These are phyloP conservation scores for Myotis brandtii DNA, from an alignment of 2,113 vertebrate genomes.

Conservation along the genomic window DNA sequence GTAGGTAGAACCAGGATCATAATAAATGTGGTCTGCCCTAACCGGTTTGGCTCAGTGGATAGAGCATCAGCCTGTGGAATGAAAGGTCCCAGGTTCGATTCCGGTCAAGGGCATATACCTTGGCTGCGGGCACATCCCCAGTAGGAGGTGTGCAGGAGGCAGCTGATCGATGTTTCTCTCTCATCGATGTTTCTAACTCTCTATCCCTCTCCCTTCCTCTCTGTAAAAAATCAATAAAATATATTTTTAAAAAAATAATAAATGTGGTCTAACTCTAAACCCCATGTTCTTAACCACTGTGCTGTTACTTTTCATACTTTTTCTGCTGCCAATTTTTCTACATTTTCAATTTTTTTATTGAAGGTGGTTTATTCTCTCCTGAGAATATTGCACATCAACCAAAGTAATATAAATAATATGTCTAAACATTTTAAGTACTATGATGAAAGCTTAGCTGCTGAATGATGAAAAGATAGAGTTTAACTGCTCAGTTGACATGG, in stretches of 20 bases:
- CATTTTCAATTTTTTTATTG: background rate
- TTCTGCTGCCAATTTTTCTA: background rate
- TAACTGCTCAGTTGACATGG: background rate
- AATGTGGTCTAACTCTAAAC: background rate
- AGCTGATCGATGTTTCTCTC: too few relatives aligned
- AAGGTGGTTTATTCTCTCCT: constrained; percentile 54
- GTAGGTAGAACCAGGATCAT: background rate
- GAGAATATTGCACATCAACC: constrained; percentile 48
- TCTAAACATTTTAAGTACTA: constrained; percentile 65
- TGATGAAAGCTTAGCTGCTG: constrained; percentile 53
- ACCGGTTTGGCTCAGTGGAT: too few relatives aligned
- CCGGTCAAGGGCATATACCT: too few relatives aligned
- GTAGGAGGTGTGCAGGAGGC: too few relatives aligned
- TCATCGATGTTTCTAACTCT: too few relatives aligned
- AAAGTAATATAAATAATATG: constrained; percentile 58
- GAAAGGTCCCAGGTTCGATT: too few relatives aligned
- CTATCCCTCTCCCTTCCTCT: too few relatives aligned
- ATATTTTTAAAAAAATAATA: background rate
- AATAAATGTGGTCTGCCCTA: background rate
- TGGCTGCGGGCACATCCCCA: too few relatives aligned
- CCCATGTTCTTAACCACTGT: background rate
- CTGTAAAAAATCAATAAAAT: too few relatives aligned
- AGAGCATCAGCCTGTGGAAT: too few relatives aligned
- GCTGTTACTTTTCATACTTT: background rate
- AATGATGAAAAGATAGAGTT: background rate